Evolutionary conservation across 2,888 invertebrate genomes (phyloP), one percentile per base, ranked within the genome.

Genomic region (Eubasilissa splendida): DNA sequence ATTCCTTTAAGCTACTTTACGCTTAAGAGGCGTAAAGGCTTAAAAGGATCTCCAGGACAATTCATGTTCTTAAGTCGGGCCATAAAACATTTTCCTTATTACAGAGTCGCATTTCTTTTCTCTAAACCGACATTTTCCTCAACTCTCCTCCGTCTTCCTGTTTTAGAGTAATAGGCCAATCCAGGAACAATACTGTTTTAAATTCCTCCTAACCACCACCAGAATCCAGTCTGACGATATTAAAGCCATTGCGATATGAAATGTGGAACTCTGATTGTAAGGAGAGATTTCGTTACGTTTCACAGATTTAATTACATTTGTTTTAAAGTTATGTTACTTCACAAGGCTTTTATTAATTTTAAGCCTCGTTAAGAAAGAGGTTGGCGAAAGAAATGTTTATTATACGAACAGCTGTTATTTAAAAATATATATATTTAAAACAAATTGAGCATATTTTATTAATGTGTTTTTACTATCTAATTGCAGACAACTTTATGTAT

Each of bases 31-130:
- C 70, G 70, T 42, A 68, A 70, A 70, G 53, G 12, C 54, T 42
- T 42, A 42, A 42, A 42, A 42, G 42, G 42, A 42, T 42, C 42
- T 33, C 70, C 14, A 54, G 53, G 70, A 70, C 70, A 70, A 70
- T 70, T 31, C 54, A n/a, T 53, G 70, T 70, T 70, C 53, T 54
- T 53, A 70, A 70, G 70, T 70, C 31, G 14, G 22, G 11, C 70
- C 70, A 70, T 70, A 70, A 70, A 70, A 70, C 70, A 70, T 70
- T 70, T 70, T 70, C 70, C 70, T 70, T 70, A 70, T 70, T 70
- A 70, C 54, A 12, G 54, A 70, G 70, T 54, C 53, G 31, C 70
- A 54, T 70, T 70, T 70, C 54, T 70, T 70, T 58, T 54, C 53
- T 22, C 70, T 70, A 70, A 70, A 70, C 70, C 70, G 70, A 54